Conservation (phyloP, 2,113 vertebrate genomes). For the Pterocles gutturalis region DNA sequence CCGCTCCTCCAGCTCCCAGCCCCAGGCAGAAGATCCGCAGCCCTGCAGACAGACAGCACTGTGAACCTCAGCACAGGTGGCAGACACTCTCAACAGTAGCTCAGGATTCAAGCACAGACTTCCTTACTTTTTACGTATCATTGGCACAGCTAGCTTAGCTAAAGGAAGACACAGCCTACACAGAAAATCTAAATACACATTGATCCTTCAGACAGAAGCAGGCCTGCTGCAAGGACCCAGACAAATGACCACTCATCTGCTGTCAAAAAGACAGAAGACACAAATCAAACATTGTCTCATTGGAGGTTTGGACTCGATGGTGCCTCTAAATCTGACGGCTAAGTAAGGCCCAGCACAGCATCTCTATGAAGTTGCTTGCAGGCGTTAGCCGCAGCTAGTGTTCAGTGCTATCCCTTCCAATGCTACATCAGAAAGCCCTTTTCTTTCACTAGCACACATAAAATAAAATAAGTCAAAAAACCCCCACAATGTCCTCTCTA, state of each 20-base stretch:
- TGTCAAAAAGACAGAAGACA: background rate
- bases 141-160: background rate
- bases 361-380: background rate
- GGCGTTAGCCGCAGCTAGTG: background rate
- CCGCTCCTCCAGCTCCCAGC: rapidly evolving
- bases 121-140: background rate
- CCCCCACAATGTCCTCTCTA: rapidly evolving
- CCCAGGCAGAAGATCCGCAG: background rate
- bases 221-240: background rate
- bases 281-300: background rate
- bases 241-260: background rate
- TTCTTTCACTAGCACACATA: background rate
- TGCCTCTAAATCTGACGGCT: background rate
- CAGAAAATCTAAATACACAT: background rate
- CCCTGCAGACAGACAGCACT: background rate
- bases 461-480: background rate
- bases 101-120: background rate
- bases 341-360: background rate
- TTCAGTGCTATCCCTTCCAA: background rate
- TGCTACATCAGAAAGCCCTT: background rate
- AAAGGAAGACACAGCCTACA: background rate
- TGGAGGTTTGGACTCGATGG: background rate
- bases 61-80: background rate
- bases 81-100: background rate
- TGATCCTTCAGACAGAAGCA: background rate